Evolutionary conservation across 2,888 invertebrate genomes (phyloP).

Genomic region (Terebella lapidaria): DNA sequence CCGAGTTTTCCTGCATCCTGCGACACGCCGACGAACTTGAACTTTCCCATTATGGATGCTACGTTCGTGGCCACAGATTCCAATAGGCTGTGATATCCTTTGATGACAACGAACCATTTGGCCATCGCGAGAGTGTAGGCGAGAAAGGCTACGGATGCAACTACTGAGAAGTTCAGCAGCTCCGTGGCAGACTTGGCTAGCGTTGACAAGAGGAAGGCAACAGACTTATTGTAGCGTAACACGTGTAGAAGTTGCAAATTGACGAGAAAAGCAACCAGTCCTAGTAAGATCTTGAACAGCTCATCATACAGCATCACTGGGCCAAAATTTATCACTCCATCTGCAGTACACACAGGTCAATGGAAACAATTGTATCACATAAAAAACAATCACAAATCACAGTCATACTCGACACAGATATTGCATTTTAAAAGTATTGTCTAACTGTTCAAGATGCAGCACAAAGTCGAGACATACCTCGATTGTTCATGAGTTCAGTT

Average conservation of each 20-base stretch:
- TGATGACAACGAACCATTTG: neutral
- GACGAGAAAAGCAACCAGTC: constrained; percentile 9
- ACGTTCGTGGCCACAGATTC: neutral
- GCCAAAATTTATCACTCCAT: no score
- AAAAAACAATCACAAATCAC: no score
- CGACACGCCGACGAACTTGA: constrained; percentile 5
- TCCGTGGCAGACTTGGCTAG: neutral
- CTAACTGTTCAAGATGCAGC: no score
- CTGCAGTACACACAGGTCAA: no score
- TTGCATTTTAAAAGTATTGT: no score
- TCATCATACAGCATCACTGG: no score
- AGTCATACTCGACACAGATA: no score
- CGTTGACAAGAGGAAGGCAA: constrained; percentile 4
- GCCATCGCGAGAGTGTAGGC: constrained; percentile 2
- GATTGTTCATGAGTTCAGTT: constrained; percentile 9
- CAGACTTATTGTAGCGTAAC: constrained; percentile 12
- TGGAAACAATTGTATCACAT: no score
- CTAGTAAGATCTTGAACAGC: constrained; percentile 2
- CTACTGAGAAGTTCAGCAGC: constrained; percentile 3
- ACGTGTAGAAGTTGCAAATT: constrained; percentile 12
- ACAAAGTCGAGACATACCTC: no score
- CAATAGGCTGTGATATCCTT: neutral
- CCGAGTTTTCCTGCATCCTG: neutral
- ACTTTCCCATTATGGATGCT: constrained; percentile 7
- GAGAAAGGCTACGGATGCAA: neutral